Conservation (phyloP, 2,888 invertebrate genomes). For the Marasmarcha lunaedactyla region DNA sequence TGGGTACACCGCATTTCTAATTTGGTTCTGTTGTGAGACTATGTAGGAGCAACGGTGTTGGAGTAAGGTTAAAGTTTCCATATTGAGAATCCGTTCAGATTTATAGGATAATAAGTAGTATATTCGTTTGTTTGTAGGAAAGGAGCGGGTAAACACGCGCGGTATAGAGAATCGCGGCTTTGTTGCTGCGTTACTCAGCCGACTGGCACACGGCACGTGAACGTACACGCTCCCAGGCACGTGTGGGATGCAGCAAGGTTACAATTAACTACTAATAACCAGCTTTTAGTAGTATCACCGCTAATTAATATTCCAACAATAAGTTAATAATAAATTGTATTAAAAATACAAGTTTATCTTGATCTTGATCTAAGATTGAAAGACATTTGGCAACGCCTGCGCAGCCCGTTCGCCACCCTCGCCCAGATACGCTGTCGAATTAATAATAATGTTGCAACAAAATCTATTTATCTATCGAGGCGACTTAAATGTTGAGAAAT, state of each 20-base stretch:
- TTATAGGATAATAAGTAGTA: too few species aligned
- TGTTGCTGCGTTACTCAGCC: not conserved
- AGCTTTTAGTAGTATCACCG: not conserved
- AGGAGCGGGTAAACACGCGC: too few species aligned
- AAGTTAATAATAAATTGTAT: not conserved
- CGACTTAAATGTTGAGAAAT: not conserved
- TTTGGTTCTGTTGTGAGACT: not conserved
- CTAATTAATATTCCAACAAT: not conserved
- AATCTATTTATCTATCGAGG: too few species aligned
- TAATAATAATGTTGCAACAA: not conserved
- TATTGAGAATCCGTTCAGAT: too few species aligned
- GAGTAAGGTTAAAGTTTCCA: not conserved
- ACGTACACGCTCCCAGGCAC: not conserved
- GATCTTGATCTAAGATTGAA: constrained; percentile 1
- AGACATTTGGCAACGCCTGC: not conserved
- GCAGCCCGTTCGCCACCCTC: too few species aligned
- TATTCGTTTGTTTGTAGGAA: too few species aligned
- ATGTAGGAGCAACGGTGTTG: not conserved
- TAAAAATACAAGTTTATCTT: not conserved
- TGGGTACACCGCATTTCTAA: constrained; percentile 2
- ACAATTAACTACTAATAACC: not conserved
- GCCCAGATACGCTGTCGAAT: not conserved
- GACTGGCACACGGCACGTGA: not conserved
- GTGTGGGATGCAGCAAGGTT: not conserved
- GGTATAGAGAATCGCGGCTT: too few species aligned